Evolutionary conservation across 2,888 invertebrate species (phyloP), one percentile per base, ranked within the genome.

Genomic region (Ferdinandea cuprea): DNA sequence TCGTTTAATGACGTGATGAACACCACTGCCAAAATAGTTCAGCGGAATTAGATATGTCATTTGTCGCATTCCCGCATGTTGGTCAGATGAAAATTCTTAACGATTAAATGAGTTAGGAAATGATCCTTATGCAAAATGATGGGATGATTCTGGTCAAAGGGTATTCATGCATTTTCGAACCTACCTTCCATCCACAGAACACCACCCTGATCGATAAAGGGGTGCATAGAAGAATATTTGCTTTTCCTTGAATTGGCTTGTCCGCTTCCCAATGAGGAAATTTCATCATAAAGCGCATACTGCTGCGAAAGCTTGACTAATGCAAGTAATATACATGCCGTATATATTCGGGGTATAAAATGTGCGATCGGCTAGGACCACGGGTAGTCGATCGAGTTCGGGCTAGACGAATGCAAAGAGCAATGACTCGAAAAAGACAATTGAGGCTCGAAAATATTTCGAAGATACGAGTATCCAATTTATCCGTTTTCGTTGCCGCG

Each of bases 61-160:
- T 52, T 85, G 84, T 6, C 78, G 54, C 32, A 52, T 72, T 17
- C 84, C 85, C 9, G 86, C 35, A 85, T 5, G 28, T 76, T 52
- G 28, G 28, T 50, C 6, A 74, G 13, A 42, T 85, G 85, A 40
- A 48, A 84, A 30, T 78, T 1, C 37, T 13, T 40, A 21, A 37
- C 58, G 5, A 48, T 48, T 48, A 21, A 25, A 1, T 3, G n/a
- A 0, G 48, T 48, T 21, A 48, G 13, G 1, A 9, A 7, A 17
- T 48, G 28, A 25, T 48, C 48, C 48, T 48, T 15, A 25, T 2
- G 48, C 9, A 25, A 11, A 88, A 6, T 87, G 85, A 21, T 69
- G 66, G 63, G 48, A 35, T 61, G 32, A 7, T 35, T 61, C 21
- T 59, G 59, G 3, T 59, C 59, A 11, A 59, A 59, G 0, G 59